These are phyloP conservation scores for Chiloscyllium punctatum DNA, from an alignment of 2,797 vertebrate genomes.

Conservation along the genomic window DNA sequence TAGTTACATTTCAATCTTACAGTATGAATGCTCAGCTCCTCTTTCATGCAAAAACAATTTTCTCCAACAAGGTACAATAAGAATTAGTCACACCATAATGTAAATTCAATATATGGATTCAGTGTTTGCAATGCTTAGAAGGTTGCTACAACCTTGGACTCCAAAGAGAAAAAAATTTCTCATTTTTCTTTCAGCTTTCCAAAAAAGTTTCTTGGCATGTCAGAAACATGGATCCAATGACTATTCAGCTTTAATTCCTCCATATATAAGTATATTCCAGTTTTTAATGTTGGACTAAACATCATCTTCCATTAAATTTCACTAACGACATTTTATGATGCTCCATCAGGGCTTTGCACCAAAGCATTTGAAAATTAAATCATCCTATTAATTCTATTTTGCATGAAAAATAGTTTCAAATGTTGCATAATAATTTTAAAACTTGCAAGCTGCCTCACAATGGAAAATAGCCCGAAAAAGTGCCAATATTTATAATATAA, in stretches of 20 bases:
- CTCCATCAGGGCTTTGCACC: background rate
- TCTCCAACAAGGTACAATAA: background rate
- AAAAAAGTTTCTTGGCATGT: background rate
- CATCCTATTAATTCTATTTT: background rate
- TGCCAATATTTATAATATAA: background rate
- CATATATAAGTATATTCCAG: background rate
- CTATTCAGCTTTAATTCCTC: background rate
- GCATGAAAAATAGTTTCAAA: background rate
- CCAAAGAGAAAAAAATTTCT: background rate
- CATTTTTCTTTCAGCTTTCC: background rate
- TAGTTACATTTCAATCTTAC: background rate
- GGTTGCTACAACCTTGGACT: background rate
- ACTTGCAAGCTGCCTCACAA: background rate
- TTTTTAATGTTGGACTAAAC: background rate
- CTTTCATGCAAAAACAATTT: background rate
- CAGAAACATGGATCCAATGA: background rate
- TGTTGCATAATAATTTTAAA: background rate
- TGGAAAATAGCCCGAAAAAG: background rate
- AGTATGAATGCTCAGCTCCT: background rate
- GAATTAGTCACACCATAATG: background rate
- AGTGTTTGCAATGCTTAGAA: background rate
- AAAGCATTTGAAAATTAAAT: slow-evolving; percentile 10
- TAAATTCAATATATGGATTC: slow-evolving; percentile 8
- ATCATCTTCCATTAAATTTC: background rate
- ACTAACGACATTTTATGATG: background rate